A percentile compares a stretch with the other conserved stretches of the same genome.
Conservation (phyloP, 2,797 vertebrate genomes). For the Carcharodon carcharias region DNA sequence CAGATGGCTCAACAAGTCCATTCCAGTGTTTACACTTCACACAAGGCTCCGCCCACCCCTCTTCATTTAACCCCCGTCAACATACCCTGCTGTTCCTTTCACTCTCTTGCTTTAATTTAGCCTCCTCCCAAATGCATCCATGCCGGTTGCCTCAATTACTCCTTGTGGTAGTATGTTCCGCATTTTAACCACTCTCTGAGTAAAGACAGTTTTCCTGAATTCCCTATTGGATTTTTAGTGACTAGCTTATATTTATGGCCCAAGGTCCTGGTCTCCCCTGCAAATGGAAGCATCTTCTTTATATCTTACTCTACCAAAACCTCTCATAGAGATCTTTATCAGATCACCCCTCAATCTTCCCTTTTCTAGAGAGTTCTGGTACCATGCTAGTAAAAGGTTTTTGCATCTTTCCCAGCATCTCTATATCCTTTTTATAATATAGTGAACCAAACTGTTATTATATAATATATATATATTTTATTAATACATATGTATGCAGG, state of each 20-base stretch:
- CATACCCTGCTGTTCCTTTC: background rate
- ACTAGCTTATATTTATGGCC: too few species aligned
- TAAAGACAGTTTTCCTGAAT: background rate
- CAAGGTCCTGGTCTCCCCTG: too few species aligned
- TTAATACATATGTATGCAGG: background rate
- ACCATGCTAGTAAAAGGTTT: too few species aligned
- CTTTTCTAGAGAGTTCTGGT: too few species aligned
- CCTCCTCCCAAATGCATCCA: background rate
- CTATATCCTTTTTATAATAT: background rate
- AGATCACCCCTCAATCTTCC: too few species aligned
- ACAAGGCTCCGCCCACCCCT: background rate
- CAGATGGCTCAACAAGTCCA: background rate
- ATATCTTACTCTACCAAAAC: too few species aligned
- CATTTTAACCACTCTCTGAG: background rate
- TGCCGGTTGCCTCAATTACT: background rate
- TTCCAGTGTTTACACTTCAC: background rate
- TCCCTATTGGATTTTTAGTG: too few species aligned
- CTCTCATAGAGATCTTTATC: too few species aligned
- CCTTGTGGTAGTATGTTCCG: background rate
- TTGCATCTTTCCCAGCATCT: background rate
- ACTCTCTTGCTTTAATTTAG: background rate
- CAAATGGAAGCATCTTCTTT: too few species aligned
- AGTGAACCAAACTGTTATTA: background rate
- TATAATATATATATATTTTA: background rate
- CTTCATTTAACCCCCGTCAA: background rate